Conservation (phyloP, 2,113 vertebrate genomes). For the Gopherus evgoodei region DNA sequence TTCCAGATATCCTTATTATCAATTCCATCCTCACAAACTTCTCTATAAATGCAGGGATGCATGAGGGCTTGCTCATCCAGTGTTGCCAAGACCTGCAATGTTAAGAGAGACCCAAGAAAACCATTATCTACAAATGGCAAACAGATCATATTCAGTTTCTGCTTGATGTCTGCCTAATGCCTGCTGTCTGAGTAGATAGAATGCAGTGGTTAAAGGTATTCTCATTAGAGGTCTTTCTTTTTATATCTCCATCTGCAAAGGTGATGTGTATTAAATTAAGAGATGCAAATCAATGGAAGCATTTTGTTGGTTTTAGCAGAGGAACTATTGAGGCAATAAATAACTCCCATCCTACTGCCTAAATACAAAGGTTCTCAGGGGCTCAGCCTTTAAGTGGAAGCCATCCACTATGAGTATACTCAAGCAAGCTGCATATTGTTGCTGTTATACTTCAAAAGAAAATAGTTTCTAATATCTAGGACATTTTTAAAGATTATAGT, state of each 20-base stretch:
- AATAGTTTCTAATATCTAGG: conserved; percentile 8
- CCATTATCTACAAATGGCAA: neutral
- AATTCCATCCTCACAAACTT: neutral
- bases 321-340: neutral
- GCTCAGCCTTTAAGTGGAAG: conserved; percentile 30
- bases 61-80: neutral
- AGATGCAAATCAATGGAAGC: neutral
- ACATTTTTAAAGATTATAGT: neutral
- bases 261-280: neutral
- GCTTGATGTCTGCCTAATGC: neutral
- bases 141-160: neutral
- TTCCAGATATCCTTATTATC: neutral
- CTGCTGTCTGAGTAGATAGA: neutral
- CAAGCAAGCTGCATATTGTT: conserved; percentile 6
- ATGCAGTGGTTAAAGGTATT: neutral
- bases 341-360: neutral
- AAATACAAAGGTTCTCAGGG: conserved; percentile 3
- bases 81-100: neutral
- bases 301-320: neutral
- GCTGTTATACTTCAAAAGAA: conserved; percentile 10
- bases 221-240: neutral
- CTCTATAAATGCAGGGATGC: neutral
- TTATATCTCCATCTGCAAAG: neutral
- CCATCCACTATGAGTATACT: neutral
- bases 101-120: neutral